A percentile compares a stretch with the other conserved stretches of the same genome.
Conservation (phyloP, 1,140 invertebrate genomes). For the Drosophila truncata region DNA sequence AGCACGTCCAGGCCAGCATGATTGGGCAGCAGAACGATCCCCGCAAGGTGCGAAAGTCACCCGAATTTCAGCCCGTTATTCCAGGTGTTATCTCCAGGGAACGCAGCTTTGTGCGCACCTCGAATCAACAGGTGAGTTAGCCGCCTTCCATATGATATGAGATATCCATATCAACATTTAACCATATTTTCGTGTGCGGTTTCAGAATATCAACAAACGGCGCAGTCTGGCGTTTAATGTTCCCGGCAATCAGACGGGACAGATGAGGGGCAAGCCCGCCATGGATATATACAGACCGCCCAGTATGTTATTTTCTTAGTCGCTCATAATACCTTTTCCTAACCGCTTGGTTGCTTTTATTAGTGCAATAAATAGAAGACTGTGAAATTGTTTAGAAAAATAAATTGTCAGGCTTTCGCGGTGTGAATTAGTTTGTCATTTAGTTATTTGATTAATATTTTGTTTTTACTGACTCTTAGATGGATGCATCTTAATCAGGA, state of each 20-base stretch:
- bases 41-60: slow-evolving; percentile 80
- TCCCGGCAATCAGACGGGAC: slow-evolving; percentile 71
- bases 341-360: slow-evolving; percentile 41
- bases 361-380: background rate
- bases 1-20: slow-evolving; percentile 67
- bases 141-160: background rate
- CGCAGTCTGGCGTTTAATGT: slow-evolving; percentile 84
- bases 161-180: slow-evolving; percentile 12
- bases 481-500: slow-evolving; percentile 15
- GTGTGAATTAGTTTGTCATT: background rate
- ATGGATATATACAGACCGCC: slow-evolving; percentile 95
- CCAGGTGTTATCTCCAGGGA: slow-evolving; percentile 87
- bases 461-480: background rate
- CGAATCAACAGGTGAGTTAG: slow-evolving; percentile 86
- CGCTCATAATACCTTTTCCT: slow-evolving; percentile 7
- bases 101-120: slow-evolving; percentile 87
- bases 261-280: slow-evolving; percentile 90
- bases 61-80: slow-evolving; percentile 76
- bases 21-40: slow-evolving; percentile 71
- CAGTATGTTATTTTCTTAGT: slow-evolving; percentile 87
- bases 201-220: slow-evolving; percentile 81
- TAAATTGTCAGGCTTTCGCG: slow-evolving; percentile 2
- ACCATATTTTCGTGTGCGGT: slow-evolving; percentile 29
- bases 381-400: background rate
- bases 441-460: too few relatives aligned